Evolutionary conservation across 1,140 invertebrate genomes (phyloP).

Genomic region (Arion vulgaris): DNA sequence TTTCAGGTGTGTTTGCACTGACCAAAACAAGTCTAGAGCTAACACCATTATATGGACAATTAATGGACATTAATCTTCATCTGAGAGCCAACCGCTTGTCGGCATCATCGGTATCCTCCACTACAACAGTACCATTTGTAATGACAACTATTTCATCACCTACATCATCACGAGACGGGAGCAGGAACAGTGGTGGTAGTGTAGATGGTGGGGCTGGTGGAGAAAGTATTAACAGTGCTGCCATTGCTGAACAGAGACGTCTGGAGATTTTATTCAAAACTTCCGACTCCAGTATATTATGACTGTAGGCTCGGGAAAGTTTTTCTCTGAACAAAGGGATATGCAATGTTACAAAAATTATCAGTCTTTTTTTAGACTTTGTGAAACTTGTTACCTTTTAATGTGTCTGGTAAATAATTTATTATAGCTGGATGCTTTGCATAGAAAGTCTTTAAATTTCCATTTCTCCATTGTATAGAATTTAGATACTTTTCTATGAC

Average conservation of each 20-base stretch:
- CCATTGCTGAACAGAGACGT: slow-evolving; percentile 13
- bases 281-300: slow-evolving; percentile 46
- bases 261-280: slow-evolving; percentile 43
- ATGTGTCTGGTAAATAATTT: too few relatives aligned
- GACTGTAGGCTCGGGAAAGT: slow-evolving; percentile 26
- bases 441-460: too few relatives aligned
- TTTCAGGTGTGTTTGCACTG: slow-evolving; percentile 79
- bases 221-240: background rate
- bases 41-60: slow-evolving; percentile 77
- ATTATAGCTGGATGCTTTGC: too few relatives aligned
- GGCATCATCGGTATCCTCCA: slow-evolving; percentile 19
- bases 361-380: too few relatives aligned
- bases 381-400: too few relatives aligned
- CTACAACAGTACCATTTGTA: background rate
- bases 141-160: background rate
- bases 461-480: too few relatives aligned
- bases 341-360: too few relatives aligned
- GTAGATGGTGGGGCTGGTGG: slow-evolving; percentile 25
- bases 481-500: too few relatives aligned
- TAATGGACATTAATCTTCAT: slow-evolving; percentile 81
- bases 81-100: slow-evolving; percentile 66
- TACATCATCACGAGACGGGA: slow-evolving; percentile 5
- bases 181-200: slow-evolving; percentile 18
- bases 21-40: slow-evolving; percentile 78
- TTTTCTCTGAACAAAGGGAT: background rate